Conservation (phyloP, 2,888 invertebrate genomes). For the Latrodectus hesperus region DNA sequence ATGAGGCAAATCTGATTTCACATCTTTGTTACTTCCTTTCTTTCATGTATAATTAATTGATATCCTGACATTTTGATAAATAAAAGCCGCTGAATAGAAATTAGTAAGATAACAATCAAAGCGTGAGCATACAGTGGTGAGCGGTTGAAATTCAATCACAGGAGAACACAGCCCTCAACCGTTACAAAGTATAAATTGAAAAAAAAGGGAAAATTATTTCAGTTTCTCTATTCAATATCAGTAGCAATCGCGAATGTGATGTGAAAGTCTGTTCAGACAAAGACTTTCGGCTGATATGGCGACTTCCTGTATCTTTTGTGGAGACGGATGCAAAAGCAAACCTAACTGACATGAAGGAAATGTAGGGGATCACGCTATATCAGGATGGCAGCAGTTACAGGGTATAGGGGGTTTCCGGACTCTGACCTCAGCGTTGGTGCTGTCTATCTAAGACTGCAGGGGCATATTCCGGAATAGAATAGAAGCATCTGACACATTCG, state of each 20-base stretch:
- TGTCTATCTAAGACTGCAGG: too few relatives aligned
- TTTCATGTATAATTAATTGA: background rate
- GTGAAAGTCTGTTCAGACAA: conserved; percentile 1
- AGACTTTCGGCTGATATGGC: background rate
- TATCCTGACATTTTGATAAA: background rate
- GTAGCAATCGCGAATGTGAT: background rate
- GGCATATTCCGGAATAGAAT: too few relatives aligned
- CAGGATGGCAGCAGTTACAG: background rate
- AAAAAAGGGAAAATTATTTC: background rate
- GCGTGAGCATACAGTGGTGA: background rate
- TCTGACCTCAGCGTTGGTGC: too few relatives aligned
- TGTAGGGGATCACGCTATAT: conserved; percentile 47
- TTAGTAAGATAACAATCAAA: conserved; percentile 2
- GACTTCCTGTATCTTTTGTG: conserved; percentile 18
- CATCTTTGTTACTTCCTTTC: background rate
- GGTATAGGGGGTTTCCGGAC: background rate
- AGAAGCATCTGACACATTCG: too few relatives aligned
- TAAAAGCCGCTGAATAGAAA: background rate
- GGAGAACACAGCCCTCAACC: background rate
- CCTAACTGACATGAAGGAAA: conserved; percentile 49
- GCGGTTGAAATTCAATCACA: background rate
- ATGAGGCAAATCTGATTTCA: background rate
- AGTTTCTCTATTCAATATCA: background rate
- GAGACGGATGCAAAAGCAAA: conserved; percentile 30
- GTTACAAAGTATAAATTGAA: background rate